Conservation (phyloP, 2,888 invertebrate genomes). For the Imbricaverruca yamaguchii region DNA sequence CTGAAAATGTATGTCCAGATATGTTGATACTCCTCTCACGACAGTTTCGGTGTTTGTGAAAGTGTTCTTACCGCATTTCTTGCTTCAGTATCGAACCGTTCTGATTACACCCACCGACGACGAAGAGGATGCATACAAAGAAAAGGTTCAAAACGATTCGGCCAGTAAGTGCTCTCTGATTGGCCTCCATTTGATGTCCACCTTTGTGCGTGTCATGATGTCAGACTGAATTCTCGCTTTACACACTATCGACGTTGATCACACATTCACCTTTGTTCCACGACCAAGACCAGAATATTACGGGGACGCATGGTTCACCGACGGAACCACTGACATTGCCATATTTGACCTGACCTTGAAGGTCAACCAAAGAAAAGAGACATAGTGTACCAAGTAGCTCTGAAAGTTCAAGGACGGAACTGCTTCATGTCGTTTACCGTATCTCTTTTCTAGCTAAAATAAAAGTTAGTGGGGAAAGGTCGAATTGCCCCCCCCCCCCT, state of each 20-base stretch:
- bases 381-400: too few species aligned
- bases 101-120: not conserved
- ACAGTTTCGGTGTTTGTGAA: too few species aligned
- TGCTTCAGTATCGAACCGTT: not conserved
- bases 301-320: not conserved
- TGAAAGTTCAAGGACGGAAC: too few species aligned
- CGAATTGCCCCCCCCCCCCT: too few species aligned
- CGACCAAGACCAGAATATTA: not conserved
- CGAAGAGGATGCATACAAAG: not conserved
- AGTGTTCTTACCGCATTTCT: not conserved
- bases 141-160: not conserved
- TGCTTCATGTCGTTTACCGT: too few species aligned
- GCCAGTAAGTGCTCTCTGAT: not conserved
- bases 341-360: too few species aligned
- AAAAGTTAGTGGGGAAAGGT: too few species aligned
- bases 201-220: not conserved
- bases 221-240: not conserved
- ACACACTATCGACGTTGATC: not conserved
- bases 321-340: too few species aligned
- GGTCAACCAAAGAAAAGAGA: too few species aligned
- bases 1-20: too few species aligned
- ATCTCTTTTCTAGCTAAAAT: too few species aligned
- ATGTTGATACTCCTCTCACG: too few species aligned
- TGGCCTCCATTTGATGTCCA: not conserved
- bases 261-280: not conserved